Evolutionary conservation across 2,888 invertebrate genomes (phyloP).

Genomic region (Anthrax anthrax): DNA sequence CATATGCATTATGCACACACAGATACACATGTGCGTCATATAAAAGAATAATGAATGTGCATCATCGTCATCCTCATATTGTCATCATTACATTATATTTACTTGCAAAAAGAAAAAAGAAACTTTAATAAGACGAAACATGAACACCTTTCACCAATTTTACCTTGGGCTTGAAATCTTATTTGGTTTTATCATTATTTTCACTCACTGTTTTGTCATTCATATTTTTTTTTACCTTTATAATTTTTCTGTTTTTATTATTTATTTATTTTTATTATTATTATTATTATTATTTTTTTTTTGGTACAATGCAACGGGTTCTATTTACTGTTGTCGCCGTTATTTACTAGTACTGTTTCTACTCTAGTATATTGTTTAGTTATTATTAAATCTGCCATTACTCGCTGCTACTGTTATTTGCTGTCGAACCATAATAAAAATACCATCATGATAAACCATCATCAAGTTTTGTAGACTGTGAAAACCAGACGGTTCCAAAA

Average conservation of each 20-base stretch:
- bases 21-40: too few species aligned
- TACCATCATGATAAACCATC: not conserved
- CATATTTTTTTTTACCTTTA: not conserved
- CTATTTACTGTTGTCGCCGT: not conserved
- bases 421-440: not conserved
- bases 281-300: not conserved
- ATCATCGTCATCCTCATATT: not conserved
- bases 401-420: not conserved
- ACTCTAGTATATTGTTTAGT: too few species aligned
- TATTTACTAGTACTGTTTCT: too few species aligned
- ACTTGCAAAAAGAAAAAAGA: not conserved
- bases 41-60: not conserved
- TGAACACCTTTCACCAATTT: constrained; percentile 7
- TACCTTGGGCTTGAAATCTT: constrained; percentile 2
- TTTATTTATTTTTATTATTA: not conserved
- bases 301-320: not conserved
- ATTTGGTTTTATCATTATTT: not conserved
- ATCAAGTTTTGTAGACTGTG: not conserved
- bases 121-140: not conserved
- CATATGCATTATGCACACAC: not conserved
- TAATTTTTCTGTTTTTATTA: not conserved
- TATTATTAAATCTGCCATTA: too few species aligned
- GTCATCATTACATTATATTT: too few species aligned
- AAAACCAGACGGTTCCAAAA: not conserved
- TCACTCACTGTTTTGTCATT: too few species aligned